Base-by-base conservation (phyloP, 1,140 invertebrate genomes). In the Papilio polytes region DNA sequence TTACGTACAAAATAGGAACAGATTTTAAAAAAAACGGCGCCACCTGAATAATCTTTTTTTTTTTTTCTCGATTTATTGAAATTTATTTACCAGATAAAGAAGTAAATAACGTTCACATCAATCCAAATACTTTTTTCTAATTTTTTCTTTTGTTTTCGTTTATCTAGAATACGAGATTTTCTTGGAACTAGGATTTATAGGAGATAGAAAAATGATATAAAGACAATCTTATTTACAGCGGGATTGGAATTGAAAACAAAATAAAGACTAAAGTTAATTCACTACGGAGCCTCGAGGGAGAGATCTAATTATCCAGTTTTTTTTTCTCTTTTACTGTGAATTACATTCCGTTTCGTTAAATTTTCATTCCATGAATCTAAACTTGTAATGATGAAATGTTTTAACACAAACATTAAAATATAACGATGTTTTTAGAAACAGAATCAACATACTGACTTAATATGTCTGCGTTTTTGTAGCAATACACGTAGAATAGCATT, bases 391-490 rank as follows among this genome's bases (percentile, higher is more conserved):
- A 70, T 70, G n/a, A 70, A 70, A 3, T 31, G 15, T 70, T 31
- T 31, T 70, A 31, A 31, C 2, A 18, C 18, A 31, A 70, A 70
- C 12, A 63, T 41, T 41, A 41, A 41, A 8, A 41, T 41, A 8
- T 8, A 41, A 8, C 36, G 6, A 41, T 41, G 36, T 41, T 41
- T 41, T 41, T 41, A 8, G 6, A 41, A 8, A 36, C 36, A 36
- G 36, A 36, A 36, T 36, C 36, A 36, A 36, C 36, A 36, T 36
- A 36, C 36, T 36, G 36, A 36, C 36, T 36, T 36, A 36, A 36
- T 36, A 3, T 36, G 36, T 4, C 6, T 36, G 36, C 36, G 36
- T 36, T 36, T 36, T 36, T 36, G 92, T 88, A 91, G 92, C 89
- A 93, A 93, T 95, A 26, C n/a, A n/a, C n/a, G n/a, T n/a, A n/a